Evolutionary conservation across 2,888 invertebrate genomes (phyloP).

Genomic region (Heliconius erato): DNA sequence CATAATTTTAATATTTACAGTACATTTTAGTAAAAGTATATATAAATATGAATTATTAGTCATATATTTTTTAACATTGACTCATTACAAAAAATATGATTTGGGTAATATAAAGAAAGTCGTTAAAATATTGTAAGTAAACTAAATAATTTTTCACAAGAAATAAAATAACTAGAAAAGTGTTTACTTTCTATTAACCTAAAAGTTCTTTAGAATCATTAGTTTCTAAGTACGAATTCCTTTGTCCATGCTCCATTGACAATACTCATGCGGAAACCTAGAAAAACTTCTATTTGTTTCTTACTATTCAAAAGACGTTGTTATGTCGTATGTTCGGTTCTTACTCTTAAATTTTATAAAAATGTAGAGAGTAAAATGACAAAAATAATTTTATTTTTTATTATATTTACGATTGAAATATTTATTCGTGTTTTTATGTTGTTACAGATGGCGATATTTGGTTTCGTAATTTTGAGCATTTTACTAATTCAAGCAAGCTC

Average conservation of each 20-base stretch:
- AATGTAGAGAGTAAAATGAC: background rate
- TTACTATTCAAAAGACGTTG: background rate
- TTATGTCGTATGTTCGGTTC: background rate
- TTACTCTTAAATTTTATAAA: background rate
- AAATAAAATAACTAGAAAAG: background rate
- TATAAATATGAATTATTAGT: too few species aligned
- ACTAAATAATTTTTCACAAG: background rate
- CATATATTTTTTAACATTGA: too few species aligned
- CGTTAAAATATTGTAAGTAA: background rate
- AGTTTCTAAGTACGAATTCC: slow-evolving; percentile 38
- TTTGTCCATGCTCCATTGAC: slow-evolving; percentile 58
- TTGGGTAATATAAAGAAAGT: background rate
- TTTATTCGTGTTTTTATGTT: slow-evolving; percentile 44
- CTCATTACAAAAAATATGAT: background rate
- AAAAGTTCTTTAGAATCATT: slow-evolving; percentile 43
- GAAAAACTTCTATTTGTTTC: slow-evolving; percentile 54
- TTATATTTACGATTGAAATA: background rate
- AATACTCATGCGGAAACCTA: slow-evolving; percentile 53
- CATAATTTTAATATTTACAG: too few species aligned
- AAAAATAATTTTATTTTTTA: background rate
- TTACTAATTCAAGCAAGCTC: slow-evolving; percentile 63
- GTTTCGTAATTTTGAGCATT: slow-evolving; percentile 59
- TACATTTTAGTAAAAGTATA: too few species aligned
- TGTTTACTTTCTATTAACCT: slow-evolving; percentile 32
- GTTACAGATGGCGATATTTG: slow-evolving; percentile 73